Percentiles rank a stretch among this genome's conserved stretches.
These are phyloP conservation scores for Frieseomelitta varia DNA, from an alignment of 1,140 invertebrate species.

Conservation along the genomic window DNA sequence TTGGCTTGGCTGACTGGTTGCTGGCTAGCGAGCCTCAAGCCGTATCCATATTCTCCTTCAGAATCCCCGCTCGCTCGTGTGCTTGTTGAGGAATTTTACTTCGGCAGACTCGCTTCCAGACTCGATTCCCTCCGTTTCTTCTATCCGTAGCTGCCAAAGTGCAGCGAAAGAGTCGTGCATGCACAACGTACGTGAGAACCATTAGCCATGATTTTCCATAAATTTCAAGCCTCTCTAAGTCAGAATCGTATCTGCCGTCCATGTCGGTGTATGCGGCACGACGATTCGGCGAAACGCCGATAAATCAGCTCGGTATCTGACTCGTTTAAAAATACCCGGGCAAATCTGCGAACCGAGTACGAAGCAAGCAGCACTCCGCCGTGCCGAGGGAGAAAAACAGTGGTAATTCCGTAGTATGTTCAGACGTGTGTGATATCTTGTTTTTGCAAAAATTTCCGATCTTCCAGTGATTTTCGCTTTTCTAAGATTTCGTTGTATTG, in stretches of 20 bases:
- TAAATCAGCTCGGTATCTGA: background rate
- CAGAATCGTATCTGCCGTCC: constrained; percentile 65
- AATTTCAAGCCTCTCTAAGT: constrained; percentile 80
- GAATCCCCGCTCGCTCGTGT: constrained; percentile 27
- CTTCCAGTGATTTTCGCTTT: background rate
- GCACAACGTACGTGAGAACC: constrained; percentile 21
- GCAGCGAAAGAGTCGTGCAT: constrained; percentile 52
- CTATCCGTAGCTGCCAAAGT: constrained; percentile 33
- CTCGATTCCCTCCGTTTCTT: constrained; percentile 61
- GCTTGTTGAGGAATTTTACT: constrained; percentile 80
- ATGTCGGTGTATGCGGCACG: background rate
- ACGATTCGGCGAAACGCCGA: background rate
- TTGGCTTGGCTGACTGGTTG: constrained; percentile 66
- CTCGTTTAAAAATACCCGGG: background rate
- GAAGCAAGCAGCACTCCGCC: no score
- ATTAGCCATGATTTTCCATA: constrained; percentile 73
- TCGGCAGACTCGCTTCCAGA: constrained; percentile 76
- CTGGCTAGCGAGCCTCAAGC: constrained; percentile 78
- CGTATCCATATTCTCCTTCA: constrained; percentile 68
- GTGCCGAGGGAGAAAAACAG: constrained; percentile 6
- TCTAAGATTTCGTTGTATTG: background rate
- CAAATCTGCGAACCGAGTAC: constrained; percentile 8
- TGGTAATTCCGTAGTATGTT: background rate
- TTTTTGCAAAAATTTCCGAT: background rate
- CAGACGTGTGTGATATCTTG: constrained; percentile 29